These are phyloP conservation scores for Epinephelus fuscoguttatus DNA, from an alignment of 2,113 vertebrate species.

Conservation along the genomic window DNA sequence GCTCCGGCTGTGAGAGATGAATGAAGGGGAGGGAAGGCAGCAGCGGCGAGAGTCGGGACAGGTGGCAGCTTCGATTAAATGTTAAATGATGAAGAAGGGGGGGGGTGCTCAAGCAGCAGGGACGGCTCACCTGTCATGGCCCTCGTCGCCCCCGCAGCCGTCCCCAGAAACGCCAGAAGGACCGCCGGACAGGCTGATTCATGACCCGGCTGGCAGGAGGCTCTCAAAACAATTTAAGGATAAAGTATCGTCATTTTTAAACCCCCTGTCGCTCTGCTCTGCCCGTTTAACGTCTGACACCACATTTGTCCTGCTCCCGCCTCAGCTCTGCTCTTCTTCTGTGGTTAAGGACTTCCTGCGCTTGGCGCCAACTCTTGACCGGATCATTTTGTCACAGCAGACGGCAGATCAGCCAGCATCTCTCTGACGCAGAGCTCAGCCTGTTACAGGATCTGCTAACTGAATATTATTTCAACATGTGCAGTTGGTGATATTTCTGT, in stretches of 20 bases:
- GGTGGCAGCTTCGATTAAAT: slow-evolving; percentile 78
- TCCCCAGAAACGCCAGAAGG: slow-evolving; percentile 59
- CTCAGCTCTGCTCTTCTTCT: slow-evolving; percentile 46
- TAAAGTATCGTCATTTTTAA: slow-evolving; percentile 79
- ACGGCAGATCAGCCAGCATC: background rate
- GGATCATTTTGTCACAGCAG: slow-evolving; percentile 33
- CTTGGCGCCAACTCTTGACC: background rate
- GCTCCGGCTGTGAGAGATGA: slow-evolving; percentile 42
- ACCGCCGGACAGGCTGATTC: slow-evolving; percentile 79
- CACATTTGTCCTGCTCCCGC: slow-evolving; percentile 29
- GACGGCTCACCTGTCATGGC: slow-evolving; percentile 75
- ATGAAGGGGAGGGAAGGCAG: slow-evolving; percentile 38
- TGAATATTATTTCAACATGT: background rate
- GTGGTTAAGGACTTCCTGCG: slow-evolving; percentile 53
- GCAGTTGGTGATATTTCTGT: too few species aligned
- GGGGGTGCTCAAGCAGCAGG: slow-evolving; percentile 36
- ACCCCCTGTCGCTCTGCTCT: slow-evolving; percentile 33
- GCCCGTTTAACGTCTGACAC: slow-evolving; percentile 72
- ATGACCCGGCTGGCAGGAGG: slow-evolving; percentile 78
- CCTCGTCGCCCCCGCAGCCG: slow-evolving; percentile 33
- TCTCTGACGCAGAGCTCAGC: background rate
- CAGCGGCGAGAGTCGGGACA: slow-evolving; percentile 38
- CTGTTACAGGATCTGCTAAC: slow-evolving; percentile 12
- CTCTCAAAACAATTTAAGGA: slow-evolving; percentile 85
- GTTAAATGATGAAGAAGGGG: slow-evolving; percentile 79